Evolutionary conservation across 2,888 invertebrate species (phyloP), one percentile per base, ranked within the genome.

Genomic region (Drosophila melanocephala): DNA sequence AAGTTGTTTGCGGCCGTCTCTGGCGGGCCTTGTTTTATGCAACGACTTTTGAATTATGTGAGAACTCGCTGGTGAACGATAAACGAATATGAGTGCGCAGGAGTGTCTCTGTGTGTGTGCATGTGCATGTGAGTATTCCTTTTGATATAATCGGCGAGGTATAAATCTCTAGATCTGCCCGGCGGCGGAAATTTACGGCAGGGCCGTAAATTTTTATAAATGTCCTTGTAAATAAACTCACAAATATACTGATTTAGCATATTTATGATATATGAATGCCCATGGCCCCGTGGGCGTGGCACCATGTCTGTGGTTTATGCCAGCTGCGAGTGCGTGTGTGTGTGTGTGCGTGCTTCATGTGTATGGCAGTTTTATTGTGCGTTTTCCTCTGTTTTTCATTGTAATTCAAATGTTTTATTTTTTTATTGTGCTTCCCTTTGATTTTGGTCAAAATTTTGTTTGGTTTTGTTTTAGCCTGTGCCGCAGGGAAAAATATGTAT

Each of bases 211-310:
- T 87, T 87, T 87, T 90, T 90, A 87, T 87, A 90, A 87, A 87
- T 90, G 87, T 87, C 90, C 87, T 90, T 87, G 87, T 87, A 87
- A 87, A 87, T 90, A 87, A 90, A 87, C 87, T 87, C 89, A 87
- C 89, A 87, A 87, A 87, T 87, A 89, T 87, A 90, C 89, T 87
- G 87, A 87, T 87, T 87, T 87, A 90, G 87, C 90, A 88, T 87
- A 89, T 87, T 88, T 88, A 75, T 90, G 86, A 83, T 89, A 89
- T 81, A 83, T 79, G 79, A 78, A 78, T 78, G 67, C 75, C 79
- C 76, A 64, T 64, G 71, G 78, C 64, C 67, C 70, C 64, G 78
- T 81, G 82, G 85, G 90, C 87, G 89, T 87, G 83, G 72, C 81
- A 68, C 52, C 76, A 76, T 70, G 88, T 78, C 81, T 86, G 90